A percentile compares a stretch with the other conserved stretches of the same genome.
These are phyloP conservation scores for Neogale vison DNA, from an alignment of 2,113 vertebrate species.

Conservation along the genomic window DNA sequence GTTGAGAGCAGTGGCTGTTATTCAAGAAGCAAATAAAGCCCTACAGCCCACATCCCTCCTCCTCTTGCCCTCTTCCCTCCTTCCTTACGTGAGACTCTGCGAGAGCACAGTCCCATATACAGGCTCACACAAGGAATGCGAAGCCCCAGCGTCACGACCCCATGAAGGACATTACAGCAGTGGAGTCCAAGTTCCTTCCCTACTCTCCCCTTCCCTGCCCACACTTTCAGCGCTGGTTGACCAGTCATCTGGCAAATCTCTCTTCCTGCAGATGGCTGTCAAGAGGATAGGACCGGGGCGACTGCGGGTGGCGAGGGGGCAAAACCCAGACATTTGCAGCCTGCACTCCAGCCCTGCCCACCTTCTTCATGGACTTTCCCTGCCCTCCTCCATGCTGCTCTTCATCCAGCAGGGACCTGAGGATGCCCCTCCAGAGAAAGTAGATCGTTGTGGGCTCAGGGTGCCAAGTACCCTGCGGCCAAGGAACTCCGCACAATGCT, in stretches of 20 bases:
- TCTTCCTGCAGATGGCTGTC: constrained; percentile 20
- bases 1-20: neutral
- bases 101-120: neutral
- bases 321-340: constrained; percentile 67
- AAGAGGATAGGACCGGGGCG: constrained; percentile 58
- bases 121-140: neutral
- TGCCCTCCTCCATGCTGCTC: constrained; percentile 61
- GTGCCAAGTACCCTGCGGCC: constrained; percentile 79
- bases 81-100: neutral
- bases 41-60: neutral
- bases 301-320: constrained; percentile 43
- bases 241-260: neutral
- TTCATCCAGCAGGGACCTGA: constrained; percentile 80
- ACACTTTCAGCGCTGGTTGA: neutral
- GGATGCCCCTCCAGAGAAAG: constrained; percentile 81
- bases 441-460: constrained; percentile 53
- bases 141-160: neutral
- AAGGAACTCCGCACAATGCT: constrained; percentile 81
- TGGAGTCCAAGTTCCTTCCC: neutral
- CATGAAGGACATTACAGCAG: accelerated
- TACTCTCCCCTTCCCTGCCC: neutral
- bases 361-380: neutral
- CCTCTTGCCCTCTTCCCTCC: accelerated
- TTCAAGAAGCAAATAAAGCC: neutral
- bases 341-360: neutral